These are phyloP conservation scores for Apamea sordens DNA, from an alignment of 2,888 invertebrate species.

Conservation along the genomic window DNA sequence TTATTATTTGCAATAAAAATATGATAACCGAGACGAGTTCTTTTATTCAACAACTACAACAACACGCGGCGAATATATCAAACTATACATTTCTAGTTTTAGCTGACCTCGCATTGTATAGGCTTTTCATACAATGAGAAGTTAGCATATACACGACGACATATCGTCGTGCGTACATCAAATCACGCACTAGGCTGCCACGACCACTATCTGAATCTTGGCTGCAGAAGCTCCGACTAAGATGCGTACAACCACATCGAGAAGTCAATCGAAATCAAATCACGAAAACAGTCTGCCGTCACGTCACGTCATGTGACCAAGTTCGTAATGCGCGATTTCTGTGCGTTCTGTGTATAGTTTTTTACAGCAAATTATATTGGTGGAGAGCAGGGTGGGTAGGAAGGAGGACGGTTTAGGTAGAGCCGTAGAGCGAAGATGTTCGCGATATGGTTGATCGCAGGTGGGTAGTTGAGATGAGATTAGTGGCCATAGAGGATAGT, in stretches of 20 bases:
- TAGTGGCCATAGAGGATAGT: not conserved
- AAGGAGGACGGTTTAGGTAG: not conserved
- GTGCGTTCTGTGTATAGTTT: not conserved
- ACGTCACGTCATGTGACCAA: not conserved
- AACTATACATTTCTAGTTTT: not conserved
- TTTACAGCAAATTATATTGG: not conserved
- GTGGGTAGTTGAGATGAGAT: not conserved
- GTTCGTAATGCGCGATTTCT: not conserved
- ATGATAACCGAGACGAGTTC: not conserved
- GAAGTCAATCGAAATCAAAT: too few species aligned
- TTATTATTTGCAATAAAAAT: constrained; percentile 53
- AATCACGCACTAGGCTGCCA: not conserved
- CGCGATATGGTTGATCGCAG: not conserved
- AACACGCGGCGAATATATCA: not conserved
- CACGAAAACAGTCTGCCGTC: too few species aligned
- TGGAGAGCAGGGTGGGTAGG: not conserved
- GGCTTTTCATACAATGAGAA: not conserved
- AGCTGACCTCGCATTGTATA: not conserved
- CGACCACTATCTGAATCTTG: not conserved
- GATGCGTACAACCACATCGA: not conserved
- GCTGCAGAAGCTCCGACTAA: not conserved
- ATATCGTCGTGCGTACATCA: not conserved
- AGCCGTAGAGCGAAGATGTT: not conserved
- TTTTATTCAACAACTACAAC: constrained; percentile 14
- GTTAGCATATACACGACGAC: too few species aligned